These are phyloP conservation scores for Centruroides vittatus DNA, from an alignment of 1,140 invertebrate genomes.

Conservation along the genomic window DNA sequence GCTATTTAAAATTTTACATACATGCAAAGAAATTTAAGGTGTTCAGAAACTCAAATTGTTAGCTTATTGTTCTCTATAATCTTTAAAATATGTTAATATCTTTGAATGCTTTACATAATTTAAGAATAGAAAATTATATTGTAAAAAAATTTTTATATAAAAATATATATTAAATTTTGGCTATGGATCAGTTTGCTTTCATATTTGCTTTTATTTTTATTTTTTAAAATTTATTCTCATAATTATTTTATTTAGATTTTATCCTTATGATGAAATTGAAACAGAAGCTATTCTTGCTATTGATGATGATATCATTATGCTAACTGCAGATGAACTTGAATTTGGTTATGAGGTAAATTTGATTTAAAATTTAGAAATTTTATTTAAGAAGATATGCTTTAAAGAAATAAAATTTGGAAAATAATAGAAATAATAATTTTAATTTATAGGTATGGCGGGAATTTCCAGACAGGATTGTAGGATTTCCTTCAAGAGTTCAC, in stretches of 20 bases:
- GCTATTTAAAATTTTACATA: no score
- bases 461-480: slow-evolving; percentile 81
- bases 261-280: slow-evolving; percentile 81
- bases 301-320: slow-evolving; percentile 88
- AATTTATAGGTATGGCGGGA: slow-evolving; percentile 72
- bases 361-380: neutral
- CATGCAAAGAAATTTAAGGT: no score
- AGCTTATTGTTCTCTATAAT: no score
- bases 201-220: neutral
- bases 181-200: no score
- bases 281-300: slow-evolving; percentile 82
- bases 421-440: no score
- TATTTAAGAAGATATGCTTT: no score
- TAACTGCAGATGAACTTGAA: slow-evolving; percentile 82
- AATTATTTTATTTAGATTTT: slow-evolving; percentile 41
- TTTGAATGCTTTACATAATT: no score
- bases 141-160: neutral
- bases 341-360: slow-evolving; percentile 57
- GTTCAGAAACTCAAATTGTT: no score
- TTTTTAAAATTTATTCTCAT: neutral
- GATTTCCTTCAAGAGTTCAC: slow-evolving; percentile 79
- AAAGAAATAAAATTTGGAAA: no score
- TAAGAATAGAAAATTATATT: no score
- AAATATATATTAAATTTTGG: neutral
- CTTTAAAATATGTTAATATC: no score